These are phyloP conservation scores for Neuroterus valhalla DNA, from an alignment of 1,140 invertebrate genomes.

Conservation along the genomic window DNA sequence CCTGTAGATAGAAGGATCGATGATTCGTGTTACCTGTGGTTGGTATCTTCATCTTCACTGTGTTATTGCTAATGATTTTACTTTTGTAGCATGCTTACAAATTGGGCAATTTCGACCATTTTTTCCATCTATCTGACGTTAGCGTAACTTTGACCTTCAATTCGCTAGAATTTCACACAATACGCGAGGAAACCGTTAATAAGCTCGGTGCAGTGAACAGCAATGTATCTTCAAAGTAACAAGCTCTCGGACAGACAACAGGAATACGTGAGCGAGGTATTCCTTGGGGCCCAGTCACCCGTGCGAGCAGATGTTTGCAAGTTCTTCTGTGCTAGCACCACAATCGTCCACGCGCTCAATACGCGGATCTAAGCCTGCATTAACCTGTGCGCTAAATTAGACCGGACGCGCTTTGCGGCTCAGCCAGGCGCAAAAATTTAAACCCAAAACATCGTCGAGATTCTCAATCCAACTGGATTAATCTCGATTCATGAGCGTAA, in stretches of 20 bases:
- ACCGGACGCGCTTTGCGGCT: constrained; percentile 56
- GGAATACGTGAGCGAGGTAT: constrained; percentile 43
- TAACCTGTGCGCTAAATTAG: constrained; percentile 64
- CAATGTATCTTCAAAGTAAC: constrained; percentile 19
- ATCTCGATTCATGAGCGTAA: constrained; percentile 39
- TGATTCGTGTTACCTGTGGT: neutral
- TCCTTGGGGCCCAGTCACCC: constrained; percentile 49
- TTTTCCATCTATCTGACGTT: no score
- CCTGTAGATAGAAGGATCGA: neutral
- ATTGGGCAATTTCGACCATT: no score
- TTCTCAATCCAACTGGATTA: constrained; percentile 49
- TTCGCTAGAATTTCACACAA: neutral
- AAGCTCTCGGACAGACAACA: neutral
- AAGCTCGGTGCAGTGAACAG: neutral
- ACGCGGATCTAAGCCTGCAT: constrained; percentile 53
- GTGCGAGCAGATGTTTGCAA: constrained; percentile 57
- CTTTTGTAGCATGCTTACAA: no score
- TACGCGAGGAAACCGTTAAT: constrained; percentile 8
- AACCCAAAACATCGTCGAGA: constrained; percentile 56
- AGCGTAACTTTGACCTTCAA: neutral
- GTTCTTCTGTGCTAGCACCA: constrained; percentile 49
- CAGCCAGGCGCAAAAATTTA: constrained; percentile 57
- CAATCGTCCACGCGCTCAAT: constrained; percentile 38
- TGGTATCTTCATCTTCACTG: no score
- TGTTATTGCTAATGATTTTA: no score